These are phyloP conservation scores for Pteropus rufus DNA, from an alignment of 2,797 vertebrate genomes.

Conservation along the genomic window DNA sequence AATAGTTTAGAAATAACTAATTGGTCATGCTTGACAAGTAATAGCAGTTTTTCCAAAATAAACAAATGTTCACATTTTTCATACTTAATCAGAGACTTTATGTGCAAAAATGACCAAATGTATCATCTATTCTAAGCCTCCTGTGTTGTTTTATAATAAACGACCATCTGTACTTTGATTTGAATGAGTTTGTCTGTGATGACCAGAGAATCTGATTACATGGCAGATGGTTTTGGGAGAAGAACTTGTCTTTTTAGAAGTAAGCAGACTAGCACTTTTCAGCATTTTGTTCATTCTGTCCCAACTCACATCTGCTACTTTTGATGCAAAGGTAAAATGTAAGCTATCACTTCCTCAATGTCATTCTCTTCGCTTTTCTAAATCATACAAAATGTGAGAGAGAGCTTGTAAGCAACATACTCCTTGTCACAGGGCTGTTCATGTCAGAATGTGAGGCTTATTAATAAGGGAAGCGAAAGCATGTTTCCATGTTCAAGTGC, in stretches of 20 bases:
- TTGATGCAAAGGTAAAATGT: neutral
- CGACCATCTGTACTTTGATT: constrained; percentile 85
- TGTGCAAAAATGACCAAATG: constrained; percentile 85
- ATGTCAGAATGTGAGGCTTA: neutral
- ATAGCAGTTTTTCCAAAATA: constrained; percentile 85
- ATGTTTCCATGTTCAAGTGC: neutral
- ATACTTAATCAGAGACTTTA: constrained; percentile 85
- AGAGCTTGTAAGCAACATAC: neutral
- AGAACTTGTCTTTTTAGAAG: constrained; percentile 65
- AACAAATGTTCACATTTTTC: constrained; percentile 88
- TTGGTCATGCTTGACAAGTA: constrained; percentile 88
- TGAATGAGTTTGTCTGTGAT: constrained; percentile 78
- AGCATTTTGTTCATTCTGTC: constrained; percentile 12
- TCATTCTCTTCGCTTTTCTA: neutral
- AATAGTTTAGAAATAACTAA: constrained; percentile 85
- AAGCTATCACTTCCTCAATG: neutral
- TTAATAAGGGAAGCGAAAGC: neutral
- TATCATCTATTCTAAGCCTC: constrained; percentile 83
- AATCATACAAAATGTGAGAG: neutral
- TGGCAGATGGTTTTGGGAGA: constrained; percentile 77
- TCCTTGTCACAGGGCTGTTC: neutral
- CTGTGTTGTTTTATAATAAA: constrained; percentile 84
- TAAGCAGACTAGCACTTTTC: constrained; percentile 47
- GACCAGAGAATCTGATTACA: constrained; percentile 81
- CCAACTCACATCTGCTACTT: neutral